Evolutionary conservation across 1,140 invertebrate species (phyloP), one percentile per base, ranked within the genome.

Genomic region (Atta texana): DNA sequence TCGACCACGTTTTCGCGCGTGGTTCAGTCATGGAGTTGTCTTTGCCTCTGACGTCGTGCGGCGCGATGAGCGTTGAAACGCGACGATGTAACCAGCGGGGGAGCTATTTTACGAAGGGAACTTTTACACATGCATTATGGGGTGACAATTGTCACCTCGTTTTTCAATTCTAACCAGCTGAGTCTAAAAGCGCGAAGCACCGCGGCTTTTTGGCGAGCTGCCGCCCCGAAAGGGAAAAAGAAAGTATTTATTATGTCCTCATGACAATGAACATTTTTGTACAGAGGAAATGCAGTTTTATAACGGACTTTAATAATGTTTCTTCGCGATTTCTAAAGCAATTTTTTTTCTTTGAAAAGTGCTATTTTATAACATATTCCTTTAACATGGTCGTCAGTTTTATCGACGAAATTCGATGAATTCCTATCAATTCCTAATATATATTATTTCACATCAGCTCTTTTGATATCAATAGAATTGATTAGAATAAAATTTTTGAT

Each of bases 41-140:
- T 55, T 59, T 44, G 63, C 31, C 44, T 39, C 0, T 14, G 34
- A 39, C 31, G n/a, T 24, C 64, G 2, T 49, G n/a, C 51, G 28
- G n/a, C 28, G 31, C 68, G 69, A 77, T 61, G 87, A 66, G 63
- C 86, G 64, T 72, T 49, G 86, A 82, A 55, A 87, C 87, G 86
- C 76, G 59, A 77, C 64, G 16, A 57, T 57, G 53, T 28, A 86
- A 86, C 64, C 51, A 68, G 68, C 51, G 51, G 64, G 66, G 24
- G 12, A 14, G 53, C 28, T 53, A 21, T 24, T 82, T 72, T 66
- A 39, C 16, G 69, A 31, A 55, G 72, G n/a, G 53, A 59, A 84
- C 61, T 88, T 90, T 86, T 84, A 77, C 88, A 49, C 44, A 71
- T 57, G 61, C 21, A 64, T 76, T 82, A 71, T 3, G 39, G 39